Evolutionary conservation across 2,113 vertebrate genomes (phyloP).

Genomic region (Oreotragus oreotragus): DNA sequence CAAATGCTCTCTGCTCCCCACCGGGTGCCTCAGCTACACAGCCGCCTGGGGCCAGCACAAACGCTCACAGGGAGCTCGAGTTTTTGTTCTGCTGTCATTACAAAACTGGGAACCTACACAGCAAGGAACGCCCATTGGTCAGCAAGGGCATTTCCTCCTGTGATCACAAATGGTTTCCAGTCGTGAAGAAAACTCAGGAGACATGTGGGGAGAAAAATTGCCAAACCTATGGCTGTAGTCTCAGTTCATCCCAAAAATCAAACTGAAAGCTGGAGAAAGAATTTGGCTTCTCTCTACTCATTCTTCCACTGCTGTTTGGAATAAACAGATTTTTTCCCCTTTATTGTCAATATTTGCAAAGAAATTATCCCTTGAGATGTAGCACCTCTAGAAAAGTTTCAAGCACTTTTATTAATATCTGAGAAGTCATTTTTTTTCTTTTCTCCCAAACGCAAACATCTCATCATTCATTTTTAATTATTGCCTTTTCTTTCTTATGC

Average conservation of each 20-base stretch:
- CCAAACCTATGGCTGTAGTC: neutral
- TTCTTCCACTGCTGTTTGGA: neutral
- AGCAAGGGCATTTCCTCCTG: neutral
- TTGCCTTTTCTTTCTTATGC: neutral
- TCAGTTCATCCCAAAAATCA: neutral
- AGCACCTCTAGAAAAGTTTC: neutral
- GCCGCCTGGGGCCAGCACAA: neutral
- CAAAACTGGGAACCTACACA: neutral
- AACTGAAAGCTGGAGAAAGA: slow-evolving; percentile 32
- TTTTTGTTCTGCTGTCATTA: neutral
- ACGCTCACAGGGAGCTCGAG: accelerated
- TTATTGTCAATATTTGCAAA: slow-evolving; percentile 20
- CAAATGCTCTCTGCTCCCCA: neutral
- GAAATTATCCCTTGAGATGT: neutral
- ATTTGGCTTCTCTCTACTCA: neutral
- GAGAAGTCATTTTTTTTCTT: neutral
- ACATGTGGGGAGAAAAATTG: neutral
- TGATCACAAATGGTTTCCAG: slow-evolving; percentile 27
- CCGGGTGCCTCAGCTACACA: neutral
- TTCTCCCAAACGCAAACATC: neutral
- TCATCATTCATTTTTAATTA: slow-evolving; percentile 6
- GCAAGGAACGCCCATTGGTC: slow-evolving; percentile 16
- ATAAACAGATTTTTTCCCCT: neutral
- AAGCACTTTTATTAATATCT: neutral
- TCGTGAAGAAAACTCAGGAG: neutral